Conservation (phyloP, 2,113 vertebrate genomes). For the Oriolus oriolus region DNA sequence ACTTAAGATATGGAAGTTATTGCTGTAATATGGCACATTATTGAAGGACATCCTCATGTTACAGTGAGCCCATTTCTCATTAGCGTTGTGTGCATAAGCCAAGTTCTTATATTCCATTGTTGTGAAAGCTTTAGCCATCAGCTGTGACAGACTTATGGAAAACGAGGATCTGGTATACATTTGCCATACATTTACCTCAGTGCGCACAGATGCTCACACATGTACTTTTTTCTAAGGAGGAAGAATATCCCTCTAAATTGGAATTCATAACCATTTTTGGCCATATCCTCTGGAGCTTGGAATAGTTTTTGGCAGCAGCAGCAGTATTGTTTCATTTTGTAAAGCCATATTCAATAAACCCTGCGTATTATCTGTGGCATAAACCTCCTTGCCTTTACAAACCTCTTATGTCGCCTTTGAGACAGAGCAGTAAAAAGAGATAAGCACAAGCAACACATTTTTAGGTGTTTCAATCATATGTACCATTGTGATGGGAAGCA, state of each 20-base stretch:
- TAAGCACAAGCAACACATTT: not conserved
- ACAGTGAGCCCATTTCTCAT: not conserved
- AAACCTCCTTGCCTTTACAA: not conserved
- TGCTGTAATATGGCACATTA: not conserved
- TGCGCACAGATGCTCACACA: fast-evolving
- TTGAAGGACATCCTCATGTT: not conserved
- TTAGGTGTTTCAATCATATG: not conserved
- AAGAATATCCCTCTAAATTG: not conserved
- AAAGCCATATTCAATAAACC: not conserved
- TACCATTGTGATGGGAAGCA: not conserved
- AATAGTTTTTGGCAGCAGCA: constrained; percentile 18
- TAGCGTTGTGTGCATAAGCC: not conserved
- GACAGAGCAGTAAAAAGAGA: not conserved
- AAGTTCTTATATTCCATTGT: not conserved
- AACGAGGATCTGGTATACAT: not conserved
- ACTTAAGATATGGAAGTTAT: not conserved
- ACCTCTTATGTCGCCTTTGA: not conserved
- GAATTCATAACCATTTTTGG: constrained; percentile 49
- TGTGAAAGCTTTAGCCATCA: not conserved
- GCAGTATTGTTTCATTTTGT: constrained; percentile 15
- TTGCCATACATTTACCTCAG: not conserved
- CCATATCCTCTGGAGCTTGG: not conserved
- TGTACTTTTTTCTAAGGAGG: not conserved
- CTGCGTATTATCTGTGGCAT: not conserved
- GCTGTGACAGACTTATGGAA: not conserved